phyloP scores from a whole-genome alignment of 2,797 vertebrate species.

The Delichon dasypus region DNA sequence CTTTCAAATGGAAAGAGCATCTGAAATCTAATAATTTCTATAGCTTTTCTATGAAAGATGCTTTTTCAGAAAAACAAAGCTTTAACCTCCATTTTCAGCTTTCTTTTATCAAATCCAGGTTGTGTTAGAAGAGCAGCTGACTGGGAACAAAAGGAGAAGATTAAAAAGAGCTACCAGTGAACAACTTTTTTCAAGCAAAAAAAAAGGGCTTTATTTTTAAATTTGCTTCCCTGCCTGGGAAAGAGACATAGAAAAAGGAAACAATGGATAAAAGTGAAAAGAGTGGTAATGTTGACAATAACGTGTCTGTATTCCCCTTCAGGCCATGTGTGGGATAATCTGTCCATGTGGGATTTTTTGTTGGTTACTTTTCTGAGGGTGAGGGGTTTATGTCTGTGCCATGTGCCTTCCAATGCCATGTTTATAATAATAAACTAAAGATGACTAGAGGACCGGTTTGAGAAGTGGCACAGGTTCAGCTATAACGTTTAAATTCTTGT shows the following conservation, averaged over 20 bases:
- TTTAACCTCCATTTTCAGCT: background rate
- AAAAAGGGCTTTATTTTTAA: conserved; percentile 15
- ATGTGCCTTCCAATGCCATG: background rate
- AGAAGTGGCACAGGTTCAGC: background rate
- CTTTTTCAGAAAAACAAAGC: background rate
- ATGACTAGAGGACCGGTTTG: background rate
- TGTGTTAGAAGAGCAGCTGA: background rate
- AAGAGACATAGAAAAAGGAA: background rate
- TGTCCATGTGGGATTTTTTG: background rate
- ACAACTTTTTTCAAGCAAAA: background rate
- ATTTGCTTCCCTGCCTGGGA: background rate
- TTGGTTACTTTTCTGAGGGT: background rate
- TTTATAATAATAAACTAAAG: background rate
- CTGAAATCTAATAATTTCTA: background rate
- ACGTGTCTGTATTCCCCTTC: background rate
- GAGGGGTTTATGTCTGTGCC: background rate
- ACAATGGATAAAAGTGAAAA: background rate
- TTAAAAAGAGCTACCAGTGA: background rate
- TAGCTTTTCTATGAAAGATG: background rate
- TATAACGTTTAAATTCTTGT: background rate
- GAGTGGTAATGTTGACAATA: background rate
- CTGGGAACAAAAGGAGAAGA: background rate
- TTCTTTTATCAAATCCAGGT: background rate
- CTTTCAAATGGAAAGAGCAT: background rate
- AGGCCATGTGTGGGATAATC: background rate